Evolutionary conservation across 2,888 invertebrate genomes (phyloP).

Genomic region (Cryptus armator): DNA sequence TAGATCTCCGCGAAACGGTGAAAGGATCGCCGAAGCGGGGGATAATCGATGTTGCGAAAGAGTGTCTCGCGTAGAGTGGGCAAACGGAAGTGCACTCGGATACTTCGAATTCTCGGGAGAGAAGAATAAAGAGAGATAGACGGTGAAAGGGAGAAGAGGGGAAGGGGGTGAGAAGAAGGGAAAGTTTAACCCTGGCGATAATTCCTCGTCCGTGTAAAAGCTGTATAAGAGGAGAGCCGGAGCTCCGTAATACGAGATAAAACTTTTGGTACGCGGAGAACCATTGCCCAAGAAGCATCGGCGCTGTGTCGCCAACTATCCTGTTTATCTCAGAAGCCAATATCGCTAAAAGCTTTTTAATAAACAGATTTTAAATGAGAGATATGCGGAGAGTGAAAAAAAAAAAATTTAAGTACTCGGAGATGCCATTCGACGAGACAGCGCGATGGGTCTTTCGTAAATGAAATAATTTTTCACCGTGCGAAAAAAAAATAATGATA

Average conservation of each 20-base stretch:
- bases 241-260: not conserved
- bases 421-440: slow-evolving; percentile 6
- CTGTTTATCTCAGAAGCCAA: slow-evolving; percentile 68
- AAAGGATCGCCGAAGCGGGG: slow-evolving; percentile 18
- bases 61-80: not conserved
- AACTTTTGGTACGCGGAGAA: slow-evolving; percentile 10
- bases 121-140: not conserved
- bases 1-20: not conserved
- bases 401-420: not conserved
- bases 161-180: slow-evolving; percentile 14
- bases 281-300: not conserved
- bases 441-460: not conserved
- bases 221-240: not conserved
- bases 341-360: slow-evolving; percentile 80
- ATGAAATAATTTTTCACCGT: not conserved
- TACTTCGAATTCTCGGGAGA: slow-evolving; percentile 22
- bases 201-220: slow-evolving; percentile 32
- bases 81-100: slow-evolving; percentile 44
- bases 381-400: slow-evolving; percentile 12
- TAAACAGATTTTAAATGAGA: slow-evolving; percentile 73
- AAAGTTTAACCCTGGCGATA: slow-evolving; percentile 47
- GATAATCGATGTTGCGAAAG: slow-evolving; percentile 34
- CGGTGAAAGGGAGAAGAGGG: not conserved
- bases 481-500: not conserved
- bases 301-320: slow-evolving; percentile 35